Conservation (phyloP, 2,113 vertebrate genomes). For the Anhinga rufa region DNA sequence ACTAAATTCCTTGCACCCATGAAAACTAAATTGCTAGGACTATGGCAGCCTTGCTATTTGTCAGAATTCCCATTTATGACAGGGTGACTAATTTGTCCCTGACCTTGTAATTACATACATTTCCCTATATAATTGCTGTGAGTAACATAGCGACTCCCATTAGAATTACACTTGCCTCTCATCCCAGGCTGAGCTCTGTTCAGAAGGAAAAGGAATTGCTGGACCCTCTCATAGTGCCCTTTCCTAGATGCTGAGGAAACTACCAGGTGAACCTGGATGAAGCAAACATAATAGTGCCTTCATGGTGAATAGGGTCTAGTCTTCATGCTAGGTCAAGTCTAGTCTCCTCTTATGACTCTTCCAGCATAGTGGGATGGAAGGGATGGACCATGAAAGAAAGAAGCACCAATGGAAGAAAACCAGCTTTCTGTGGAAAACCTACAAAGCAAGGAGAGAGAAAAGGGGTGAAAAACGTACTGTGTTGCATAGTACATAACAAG, state of each 20-base stretch:
- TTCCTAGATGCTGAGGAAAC: neutral
- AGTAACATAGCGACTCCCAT: neutral
- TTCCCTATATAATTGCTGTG: neutral
- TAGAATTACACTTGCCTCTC: neutral
- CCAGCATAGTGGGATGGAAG: neutral
- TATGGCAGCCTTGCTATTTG: neutral
- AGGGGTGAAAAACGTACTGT: neutral
- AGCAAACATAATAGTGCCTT: neutral
- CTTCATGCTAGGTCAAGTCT: neutral
- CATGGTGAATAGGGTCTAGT: neutral
- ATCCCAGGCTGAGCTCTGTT: neutral
- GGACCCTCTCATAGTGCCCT: neutral
- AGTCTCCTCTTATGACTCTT: neutral
- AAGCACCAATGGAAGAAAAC: neutral
- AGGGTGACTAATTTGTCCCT: neutral
- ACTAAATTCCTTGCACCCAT: neutral
- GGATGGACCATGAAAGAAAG: neutral
- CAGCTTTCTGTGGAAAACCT: neutral
- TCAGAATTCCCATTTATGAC: neutral
- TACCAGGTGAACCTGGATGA: neutral
- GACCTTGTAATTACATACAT: neutral
- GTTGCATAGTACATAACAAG: neutral
- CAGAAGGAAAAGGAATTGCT: neutral
- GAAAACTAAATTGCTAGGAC: neutral
- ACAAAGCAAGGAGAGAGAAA: neutral